A percentile compares a stretch with the other conserved stretches of the same genome.
Conservation (phyloP, 2,888 invertebrate species). For the Macaria notata region DNA sequence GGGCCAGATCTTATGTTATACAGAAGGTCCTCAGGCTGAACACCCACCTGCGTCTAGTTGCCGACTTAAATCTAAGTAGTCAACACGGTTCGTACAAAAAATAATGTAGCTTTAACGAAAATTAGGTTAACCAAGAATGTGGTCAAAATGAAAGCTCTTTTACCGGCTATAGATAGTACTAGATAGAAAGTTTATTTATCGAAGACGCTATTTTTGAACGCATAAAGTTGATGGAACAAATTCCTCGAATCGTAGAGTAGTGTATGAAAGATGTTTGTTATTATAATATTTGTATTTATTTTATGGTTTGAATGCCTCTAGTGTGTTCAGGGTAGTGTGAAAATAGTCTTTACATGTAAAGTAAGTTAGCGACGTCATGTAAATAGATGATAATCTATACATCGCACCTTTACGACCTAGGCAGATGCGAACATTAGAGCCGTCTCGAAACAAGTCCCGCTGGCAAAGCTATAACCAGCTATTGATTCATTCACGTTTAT, state of each 20-base stretch:
- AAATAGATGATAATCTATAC: conserved; percentile 56
- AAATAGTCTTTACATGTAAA: conserved; percentile 42
- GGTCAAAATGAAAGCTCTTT: conserved; percentile 9
- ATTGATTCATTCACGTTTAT: too few relatives aligned
- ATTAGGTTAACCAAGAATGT: conserved; percentile 3
- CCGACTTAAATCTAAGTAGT: conserved; percentile 1
- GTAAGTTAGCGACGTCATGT: conserved; percentile 55
- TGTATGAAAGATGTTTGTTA: conserved; percentile 11
- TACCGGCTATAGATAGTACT: conserved; percentile 33
- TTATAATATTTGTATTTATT: conserved; percentile 14
- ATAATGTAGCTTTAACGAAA: conserved; percentile 8
- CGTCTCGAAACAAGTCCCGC: background rate
- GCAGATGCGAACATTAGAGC: conserved; percentile 6
- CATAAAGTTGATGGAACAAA: conserved; percentile 31
- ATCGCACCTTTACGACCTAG: conserved; percentile 39
- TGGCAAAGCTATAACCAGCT: too few relatives aligned
- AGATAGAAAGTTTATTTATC: conserved; percentile 30
- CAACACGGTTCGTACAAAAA: conserved; percentile 4
- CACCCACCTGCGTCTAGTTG: conserved; percentile 4
- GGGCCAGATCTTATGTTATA: background rate
- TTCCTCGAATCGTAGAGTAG: conserved; percentile 19
- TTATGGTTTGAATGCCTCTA: conserved; percentile 17
- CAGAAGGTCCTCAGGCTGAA: background rate
- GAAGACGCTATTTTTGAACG: conserved; percentile 29
- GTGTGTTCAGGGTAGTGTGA: conserved; percentile 26